Evolutionary conservation across 2,797 vertebrate species (phyloP), one percentile per base, ranked within the genome.

Genomic region (Crypturellus tataupa): DNA sequence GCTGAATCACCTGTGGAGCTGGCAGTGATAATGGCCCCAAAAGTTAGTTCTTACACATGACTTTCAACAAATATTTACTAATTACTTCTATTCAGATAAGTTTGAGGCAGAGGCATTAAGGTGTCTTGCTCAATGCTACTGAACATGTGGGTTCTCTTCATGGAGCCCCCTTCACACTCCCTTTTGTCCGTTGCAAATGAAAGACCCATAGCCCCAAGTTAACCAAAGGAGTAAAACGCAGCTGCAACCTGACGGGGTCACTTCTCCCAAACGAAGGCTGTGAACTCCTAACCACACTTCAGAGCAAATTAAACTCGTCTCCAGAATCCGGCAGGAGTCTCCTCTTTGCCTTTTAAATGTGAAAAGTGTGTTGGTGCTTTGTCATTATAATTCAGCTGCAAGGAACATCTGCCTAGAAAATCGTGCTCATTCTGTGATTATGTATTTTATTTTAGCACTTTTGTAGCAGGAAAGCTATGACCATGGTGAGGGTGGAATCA

Each of bases 111-210:
- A 69, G 39, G n/a, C 25, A 35, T 18, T 18, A 24, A 37, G 0
- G 37, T 42, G 65, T 13, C 75, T 27, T 60, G 55, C 20, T 20
- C n/a, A 42, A 39, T 0, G 16, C 47, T 53, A 39, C 55, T 12
- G 39, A 49, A 37, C 51, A 55, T 7, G 3, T 1, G 1, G 73
- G 15, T 35, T 64, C 67, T 56, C 44, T 9, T 27, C 42, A 6
- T 23, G 10, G 56, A 81, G 25, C 51, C 21, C 18, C 62, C 8
- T 9, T 37, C 44, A 39, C 1, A 0, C 13, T 25, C 63, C 47
- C 18, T 27, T 16, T 67, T 25, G 73, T 12, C 19, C 27, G 31
- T 25, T 4, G 53, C 85, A n/a, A 0, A 0, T 40, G n/a, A 62
- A 58, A 80, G 55, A 55, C 35, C 44, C 27, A 31, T 27, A 18